Evolutionary conservation across 2,888 invertebrate genomes (phyloP).

Genomic region (Cephus rjabovi): DNA sequence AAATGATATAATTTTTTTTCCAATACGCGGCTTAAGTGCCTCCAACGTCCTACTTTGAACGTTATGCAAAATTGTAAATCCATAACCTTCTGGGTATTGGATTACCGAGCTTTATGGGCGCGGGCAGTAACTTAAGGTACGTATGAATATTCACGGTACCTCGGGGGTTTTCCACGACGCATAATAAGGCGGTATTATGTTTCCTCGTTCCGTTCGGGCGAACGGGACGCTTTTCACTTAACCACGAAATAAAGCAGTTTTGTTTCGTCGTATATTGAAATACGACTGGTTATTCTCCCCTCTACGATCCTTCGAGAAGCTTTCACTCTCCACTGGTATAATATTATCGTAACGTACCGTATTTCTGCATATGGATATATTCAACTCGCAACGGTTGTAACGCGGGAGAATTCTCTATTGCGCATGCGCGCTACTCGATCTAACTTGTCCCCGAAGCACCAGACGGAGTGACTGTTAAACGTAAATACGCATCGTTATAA

Average conservation of each 20-base stretch:
- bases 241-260: background rate
- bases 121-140: constrained; percentile 9
- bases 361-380: background rate
- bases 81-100: constrained; percentile 4
- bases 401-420: background rate
- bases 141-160: constrained; percentile 11
- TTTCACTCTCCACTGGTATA: background rate
- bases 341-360: background rate
- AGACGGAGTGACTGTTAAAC: background rate
- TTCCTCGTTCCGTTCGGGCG: background rate
- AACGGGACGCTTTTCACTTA: background rate
- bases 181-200: background rate
- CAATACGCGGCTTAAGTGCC: background rate
- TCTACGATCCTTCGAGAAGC: background rate
- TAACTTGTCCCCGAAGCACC: background rate
- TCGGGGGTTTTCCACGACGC: background rate
- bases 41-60: background rate
- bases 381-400: background rate
- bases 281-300: background rate
- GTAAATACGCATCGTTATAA: background rate
- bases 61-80: constrained; percentile 7
- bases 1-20: background rate
- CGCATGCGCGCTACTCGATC: background rate
- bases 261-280: background rate
- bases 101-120: constrained; percentile 6